Evolutionary conservation across 2,888 invertebrate species (phyloP).

Genomic region (Lepidocyrtoides sp.): DNA sequence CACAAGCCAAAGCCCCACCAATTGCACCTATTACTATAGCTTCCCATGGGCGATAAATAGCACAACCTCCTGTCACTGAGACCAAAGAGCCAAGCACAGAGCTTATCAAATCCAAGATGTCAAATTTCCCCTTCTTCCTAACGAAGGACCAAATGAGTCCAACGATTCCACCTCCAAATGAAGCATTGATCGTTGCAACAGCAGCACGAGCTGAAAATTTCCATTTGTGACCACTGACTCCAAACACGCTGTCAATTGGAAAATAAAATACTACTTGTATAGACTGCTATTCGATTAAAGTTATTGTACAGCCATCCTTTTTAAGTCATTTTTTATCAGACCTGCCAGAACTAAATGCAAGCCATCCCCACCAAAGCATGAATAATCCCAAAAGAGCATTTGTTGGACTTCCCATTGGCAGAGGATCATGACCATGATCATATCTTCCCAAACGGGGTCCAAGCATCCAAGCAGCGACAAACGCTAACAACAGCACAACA

Average conservation of each 20-base stretch:
- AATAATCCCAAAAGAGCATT: constrained; percentile 97
- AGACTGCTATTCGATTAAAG: neutral
- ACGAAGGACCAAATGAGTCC: constrained; percentile 90
- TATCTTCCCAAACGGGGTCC: constrained; percentile 96
- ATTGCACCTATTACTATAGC: constrained; percentile 93
- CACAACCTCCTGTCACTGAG: constrained; percentile 95
- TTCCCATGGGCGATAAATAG: constrained; percentile 95
- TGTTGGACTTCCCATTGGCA: constrained; percentile 95
- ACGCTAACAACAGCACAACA: constrained; percentile 88
- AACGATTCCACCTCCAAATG: constrained; percentile 95
- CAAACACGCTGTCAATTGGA: constrained; percentile 87
- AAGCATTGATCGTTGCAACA: constrained; percentile 96
- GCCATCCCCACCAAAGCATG: constrained; percentile 98
- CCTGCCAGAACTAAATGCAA: constrained; percentile 98
- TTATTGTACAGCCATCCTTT: neutral
- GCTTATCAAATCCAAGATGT: constrained; percentile 95
- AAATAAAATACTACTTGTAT: neutral
- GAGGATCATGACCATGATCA: constrained; percentile 91
- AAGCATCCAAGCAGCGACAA: constrained; percentile 96
- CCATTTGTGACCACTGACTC: constrained; percentile 94
- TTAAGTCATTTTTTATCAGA: constrained; percentile 71
- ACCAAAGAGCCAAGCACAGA: constrained; percentile 95
- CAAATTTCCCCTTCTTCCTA: constrained; percentile 91
- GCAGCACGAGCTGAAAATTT: constrained; percentile 96
- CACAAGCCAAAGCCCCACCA: constrained; percentile 92